Evolutionary conservation across 2,888 invertebrate genomes (phyloP), one percentile per base, ranked within the genome.

Genomic region (Ormia ochracea): DNA sequence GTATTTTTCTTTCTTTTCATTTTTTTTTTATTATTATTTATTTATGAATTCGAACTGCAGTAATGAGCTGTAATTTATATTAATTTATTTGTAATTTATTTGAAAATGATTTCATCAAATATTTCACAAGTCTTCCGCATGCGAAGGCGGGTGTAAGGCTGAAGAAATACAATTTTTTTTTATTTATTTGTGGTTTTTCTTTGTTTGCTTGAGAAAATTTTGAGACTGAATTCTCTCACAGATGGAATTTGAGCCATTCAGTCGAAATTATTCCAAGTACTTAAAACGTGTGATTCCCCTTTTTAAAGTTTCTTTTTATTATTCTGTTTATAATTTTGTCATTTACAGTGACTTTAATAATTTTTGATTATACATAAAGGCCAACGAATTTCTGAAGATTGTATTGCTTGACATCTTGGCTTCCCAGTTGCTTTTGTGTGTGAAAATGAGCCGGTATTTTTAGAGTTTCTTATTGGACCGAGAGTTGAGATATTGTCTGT

Each of bases 71-170:
- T 65, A 73, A 73, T 73, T 73, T 65, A 65, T 73, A 56, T 56
- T 65, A 63, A 73, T 73, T 63, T 73, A 73, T 56, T 56, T 65
- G 36, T 56, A 73, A 73, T 73, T 73, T 63, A 72, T 72, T 26
- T 9, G n/a, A 56, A 31, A 65, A 48, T 54, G 12, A 73, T 54
- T 63, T 54, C 45, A 28, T 65, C 4, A 31, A 45, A n/a, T 14
- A 28, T 73, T 73, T 63, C 63, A 54, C 23, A 73, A 73, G 36
- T 63, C 63, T 73, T 73, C 73, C 73, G 73, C 73, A 56, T 73
- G 45, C 45, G 14, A 61, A 36, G 19, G 54, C 17, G 36, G 28
- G 19, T 2, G n/a, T 12, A 31, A 12, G 26, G 6, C 33, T 56
- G 17, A 23, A 69, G 4, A 38, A 31, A 23, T 52, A 36, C 19